phyloP scores from a whole-genome alignment of 2,113 vertebrate species.

The Silurus meridionalis region DNA sequence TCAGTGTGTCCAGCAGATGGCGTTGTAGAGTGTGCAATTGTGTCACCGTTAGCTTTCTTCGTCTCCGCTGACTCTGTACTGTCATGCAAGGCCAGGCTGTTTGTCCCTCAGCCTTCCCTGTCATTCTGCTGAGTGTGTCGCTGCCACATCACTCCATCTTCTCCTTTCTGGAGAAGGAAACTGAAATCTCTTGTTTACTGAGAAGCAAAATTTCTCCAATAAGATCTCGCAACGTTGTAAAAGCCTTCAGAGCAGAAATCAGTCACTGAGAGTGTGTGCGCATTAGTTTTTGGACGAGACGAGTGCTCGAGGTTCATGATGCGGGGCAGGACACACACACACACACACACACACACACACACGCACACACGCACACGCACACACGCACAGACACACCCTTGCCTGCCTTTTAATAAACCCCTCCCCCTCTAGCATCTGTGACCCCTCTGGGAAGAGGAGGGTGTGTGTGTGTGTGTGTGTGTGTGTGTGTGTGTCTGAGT shows the following conservation, averaged over 20 bases:
- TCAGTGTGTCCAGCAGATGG: constrained; percentile 53
- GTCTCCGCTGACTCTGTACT: neutral
- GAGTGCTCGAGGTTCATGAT: constrained; percentile 7
- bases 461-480: constrained; percentile 30
- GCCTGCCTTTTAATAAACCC: constrained; percentile 53
- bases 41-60: neutral
- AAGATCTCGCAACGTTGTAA: constrained; percentile 16
- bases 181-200: constrained; percentile 16
- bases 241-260: constrained; percentile 32
- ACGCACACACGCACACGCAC: constrained; percentile 30
- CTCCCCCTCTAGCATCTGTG: constrained; percentile 53
- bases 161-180: constrained; percentile 19
- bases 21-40: constrained; percentile 49
- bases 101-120: constrained; percentile 23
- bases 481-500: constrained; percentile 7
- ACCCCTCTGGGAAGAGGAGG: constrained; percentile 35
- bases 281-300: constrained; percentile 8
- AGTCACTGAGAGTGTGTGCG: neutral
- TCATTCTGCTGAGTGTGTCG: constrained; percentile 46
- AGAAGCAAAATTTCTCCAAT: constrained; percentile 21
- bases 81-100: constrained; percentile 40
- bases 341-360: constrained; percentile 50
- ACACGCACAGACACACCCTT: constrained; percentile 32
- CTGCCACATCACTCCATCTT: constrained; percentile 36
- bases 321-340: constrained; percentile 45